Evolutionary conservation across 2,888 invertebrate species (phyloP).

Genomic region (Eueremaeus valkanovi): DNA sequence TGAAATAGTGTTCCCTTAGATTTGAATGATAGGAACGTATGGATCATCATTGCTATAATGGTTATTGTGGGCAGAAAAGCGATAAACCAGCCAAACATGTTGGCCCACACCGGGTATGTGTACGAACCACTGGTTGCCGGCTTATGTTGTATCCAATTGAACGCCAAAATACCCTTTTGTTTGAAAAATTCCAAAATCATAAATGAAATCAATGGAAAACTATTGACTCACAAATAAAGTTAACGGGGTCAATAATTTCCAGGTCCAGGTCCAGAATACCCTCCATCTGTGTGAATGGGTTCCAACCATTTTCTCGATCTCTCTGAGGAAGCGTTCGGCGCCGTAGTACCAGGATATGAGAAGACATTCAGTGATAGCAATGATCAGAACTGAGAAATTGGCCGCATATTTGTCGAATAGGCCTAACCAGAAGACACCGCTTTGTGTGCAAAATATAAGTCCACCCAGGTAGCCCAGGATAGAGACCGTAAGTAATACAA

Average conservation of each 20-base stretch:
- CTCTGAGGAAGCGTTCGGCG: slow-evolving; percentile 52
- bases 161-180: slow-evolving; percentile 66
- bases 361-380: slow-evolving; percentile 60
- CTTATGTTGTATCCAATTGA: slow-evolving; percentile 74
- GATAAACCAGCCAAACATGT: slow-evolving; percentile 69
- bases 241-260: slow-evolving; percentile 69
- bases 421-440: slow-evolving; percentile 55
- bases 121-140: slow-evolving; percentile 69
- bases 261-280: slow-evolving; percentile 67
- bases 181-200: not conserved
- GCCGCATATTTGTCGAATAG: slow-evolving; percentile 57
- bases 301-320: slow-evolving; percentile 55
- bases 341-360: slow-evolving; percentile 58
- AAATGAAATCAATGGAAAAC: slow-evolving; percentile 23
- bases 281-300: slow-evolving; percentile 63
- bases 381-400: slow-evolving; percentile 56
- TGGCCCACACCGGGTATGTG: slow-evolving; percentile 74
- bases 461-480: slow-evolving; percentile 52
- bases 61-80: slow-evolving; percentile 69
- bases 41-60: slow-evolving; percentile 53
- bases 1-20: not conserved
- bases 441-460: slow-evolving; percentile 51
- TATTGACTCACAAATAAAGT: slow-evolving; percentile 62
- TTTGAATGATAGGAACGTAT: slow-evolving; percentile 48
- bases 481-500: slow-evolving; percentile 52